phyloP scores from a whole-genome alignment of 2,797 vertebrate species.

The Anguilla obscura region DNA sequence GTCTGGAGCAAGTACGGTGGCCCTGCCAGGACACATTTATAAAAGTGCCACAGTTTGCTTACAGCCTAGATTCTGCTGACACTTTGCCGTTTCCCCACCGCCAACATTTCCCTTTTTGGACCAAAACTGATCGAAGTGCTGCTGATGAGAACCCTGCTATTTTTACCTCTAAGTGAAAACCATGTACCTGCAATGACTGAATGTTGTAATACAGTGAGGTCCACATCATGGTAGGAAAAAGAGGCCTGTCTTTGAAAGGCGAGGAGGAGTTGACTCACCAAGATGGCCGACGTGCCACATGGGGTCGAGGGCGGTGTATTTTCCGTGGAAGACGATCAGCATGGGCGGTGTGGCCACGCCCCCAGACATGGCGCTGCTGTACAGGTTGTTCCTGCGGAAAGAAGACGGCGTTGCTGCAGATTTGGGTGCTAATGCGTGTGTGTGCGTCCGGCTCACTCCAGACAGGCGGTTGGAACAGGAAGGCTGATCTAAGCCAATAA shows the following conservation, averaged over 20 bases:
- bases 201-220: background rate
- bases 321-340: constrained; percentile 91
- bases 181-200: background rate
- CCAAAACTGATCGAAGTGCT: background rate
- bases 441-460: background rate
- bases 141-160: background rate
- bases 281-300: constrained; percentile 93
- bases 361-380: constrained; percentile 88
- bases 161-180: background rate
- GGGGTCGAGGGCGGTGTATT: constrained; percentile 85
- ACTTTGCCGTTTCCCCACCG: background rate
- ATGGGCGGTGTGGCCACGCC: constrained; percentile 90
- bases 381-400: constrained; percentile 81
- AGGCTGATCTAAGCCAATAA: background rate
- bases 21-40: background rate
- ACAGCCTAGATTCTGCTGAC: background rate
- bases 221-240: background rate
- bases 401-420: background rate
- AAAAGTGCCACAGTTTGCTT: background rate
- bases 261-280: constrained; percentile 66
- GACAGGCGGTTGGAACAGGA: background rate
- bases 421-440: background rate
- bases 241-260: background rate
- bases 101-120: background rate
- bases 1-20: background rate